Evolutionary conservation across 2,113 vertebrate species (phyloP).

Genomic region (Lasiurus cinereus): DNA sequence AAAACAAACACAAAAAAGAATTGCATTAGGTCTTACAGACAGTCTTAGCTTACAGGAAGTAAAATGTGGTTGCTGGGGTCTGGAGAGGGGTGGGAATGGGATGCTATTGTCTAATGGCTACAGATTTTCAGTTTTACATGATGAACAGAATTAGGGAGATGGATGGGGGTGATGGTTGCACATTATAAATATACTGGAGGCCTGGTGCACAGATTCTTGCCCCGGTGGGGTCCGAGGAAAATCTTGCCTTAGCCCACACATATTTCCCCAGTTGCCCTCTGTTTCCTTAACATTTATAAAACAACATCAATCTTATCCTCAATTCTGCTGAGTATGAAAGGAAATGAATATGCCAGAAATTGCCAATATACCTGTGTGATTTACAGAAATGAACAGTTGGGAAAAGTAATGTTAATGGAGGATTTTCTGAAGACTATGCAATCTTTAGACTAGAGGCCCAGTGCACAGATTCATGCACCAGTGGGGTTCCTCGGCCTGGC

Average conservation of each 20-base stretch:
- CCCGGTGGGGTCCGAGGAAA: neutral
- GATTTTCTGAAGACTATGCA: neutral
- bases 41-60: neutral
- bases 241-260: neutral
- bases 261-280: neutral
- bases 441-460: neutral
- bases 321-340: neutral
- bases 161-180: too few species aligned
- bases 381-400: neutral
- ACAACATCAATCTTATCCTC: neutral
- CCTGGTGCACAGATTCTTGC: too few species aligned
- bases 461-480: too few species aligned
- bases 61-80: neutral
- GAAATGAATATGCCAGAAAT: neutral
- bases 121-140: too few species aligned
- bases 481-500: too few species aligned
- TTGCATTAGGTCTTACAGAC: neutral
- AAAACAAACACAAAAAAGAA: neutral
- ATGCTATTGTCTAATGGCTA: too few species aligned
- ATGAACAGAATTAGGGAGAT: too few species aligned
- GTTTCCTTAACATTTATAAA: slow-evolving; percentile 17
- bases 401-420: neutral
- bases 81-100: too few species aligned
- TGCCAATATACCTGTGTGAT: neutral
- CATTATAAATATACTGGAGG: too few species aligned